Evolutionary conservation across 2,888 invertebrate genomes (phyloP), one percentile per base, ranked within the genome.

Genomic region (Sarcophaga variegata): DNA sequence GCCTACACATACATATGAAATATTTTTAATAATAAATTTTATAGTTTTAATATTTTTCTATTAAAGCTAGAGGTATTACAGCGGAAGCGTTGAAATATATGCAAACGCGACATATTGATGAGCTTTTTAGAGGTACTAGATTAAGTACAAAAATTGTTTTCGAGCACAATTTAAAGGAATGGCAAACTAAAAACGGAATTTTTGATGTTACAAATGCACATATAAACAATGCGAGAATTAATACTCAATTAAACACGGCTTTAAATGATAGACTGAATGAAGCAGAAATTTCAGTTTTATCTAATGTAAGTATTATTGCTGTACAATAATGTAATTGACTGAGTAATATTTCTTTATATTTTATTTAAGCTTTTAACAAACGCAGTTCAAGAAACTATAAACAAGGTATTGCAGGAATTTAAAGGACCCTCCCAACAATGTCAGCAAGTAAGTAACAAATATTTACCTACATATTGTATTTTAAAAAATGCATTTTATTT

Each of bases 21-120:
- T n/a, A 17, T 45, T 47, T 17, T 67, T 10, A n/a, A 6, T 5
- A 67, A 27, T 66, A 22, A 17, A 37, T n/a, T 8, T 12, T 47
- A 70, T n/a, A 12, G 20, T 45, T 69, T 69, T 25, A n/a, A 12
- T 12, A 59, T 72, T 11, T 67, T 45, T n/a, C n/a, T 67, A 6
- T 45, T 27, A 20, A 8, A 83, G 83, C 72, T 1, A 67, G 62
- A 49, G 60, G 67, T 25, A 74, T 83, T 20, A 74, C 77, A 14
- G 20, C 22, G 1, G 78, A 83, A 11, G 77, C 83, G 8, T 74
- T 83, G 49, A 83, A 71, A 37, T 71, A 72, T 49, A 85, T 85
- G 80, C 71, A 81, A 81, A 2, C 22, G 17, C 76, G 80, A 17
- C 84, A 85, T 25, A 85, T 85, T 66, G 84, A 85, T 66, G 84